Percentiles rank a stretch among this genome's conserved stretches.
These are phyloP conservation scores for Drosophila kohkoa DNA, from an alignment of 1,140 invertebrate genomes.

Conservation along the genomic window DNA sequence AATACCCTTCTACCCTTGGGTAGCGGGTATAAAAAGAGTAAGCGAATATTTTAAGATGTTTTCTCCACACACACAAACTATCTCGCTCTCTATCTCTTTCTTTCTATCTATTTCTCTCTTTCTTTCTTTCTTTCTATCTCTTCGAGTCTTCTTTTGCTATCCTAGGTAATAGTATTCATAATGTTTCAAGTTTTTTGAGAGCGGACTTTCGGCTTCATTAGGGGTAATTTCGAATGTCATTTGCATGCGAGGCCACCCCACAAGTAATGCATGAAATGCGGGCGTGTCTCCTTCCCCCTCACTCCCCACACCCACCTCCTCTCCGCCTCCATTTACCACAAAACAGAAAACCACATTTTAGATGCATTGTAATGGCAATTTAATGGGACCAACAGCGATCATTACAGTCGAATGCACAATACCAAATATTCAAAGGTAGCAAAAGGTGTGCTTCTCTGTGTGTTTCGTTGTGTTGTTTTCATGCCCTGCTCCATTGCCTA, in stretches of 20 bases:
- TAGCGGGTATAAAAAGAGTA: neutral
- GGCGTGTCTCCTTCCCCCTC: no score
- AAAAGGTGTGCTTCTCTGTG: neutral
- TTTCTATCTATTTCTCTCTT: neutral
- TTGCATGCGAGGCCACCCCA: constrained; percentile 40
- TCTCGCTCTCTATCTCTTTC: neutral
- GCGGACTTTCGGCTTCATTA: constrained; percentile 56
- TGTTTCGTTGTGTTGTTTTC: neutral
- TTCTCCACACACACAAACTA: no score
- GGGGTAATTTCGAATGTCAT: constrained; percentile 57
- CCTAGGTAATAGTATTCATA: constrained; percentile 50
- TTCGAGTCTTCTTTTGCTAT: neutral
- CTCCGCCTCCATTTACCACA: neutral
- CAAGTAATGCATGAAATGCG: constrained; percentile 27
- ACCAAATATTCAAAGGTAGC: neutral
- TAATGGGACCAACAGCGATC: constrained; percentile 51
- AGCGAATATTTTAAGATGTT: constrained; percentile 18
- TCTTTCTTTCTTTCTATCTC: neutral
- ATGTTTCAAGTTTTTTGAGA: constrained; percentile 36
- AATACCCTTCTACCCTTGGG: no score
- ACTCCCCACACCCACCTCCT: no score
- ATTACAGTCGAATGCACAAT: constrained; percentile 14
- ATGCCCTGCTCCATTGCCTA: constrained; percentile 4
- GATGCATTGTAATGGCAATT: constrained; percentile 62
- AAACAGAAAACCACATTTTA: constrained; percentile 13